Evolutionary conservation across 1,140 invertebrate species (phyloP).

Genomic region (Cydia fagiglandana): DNA sequence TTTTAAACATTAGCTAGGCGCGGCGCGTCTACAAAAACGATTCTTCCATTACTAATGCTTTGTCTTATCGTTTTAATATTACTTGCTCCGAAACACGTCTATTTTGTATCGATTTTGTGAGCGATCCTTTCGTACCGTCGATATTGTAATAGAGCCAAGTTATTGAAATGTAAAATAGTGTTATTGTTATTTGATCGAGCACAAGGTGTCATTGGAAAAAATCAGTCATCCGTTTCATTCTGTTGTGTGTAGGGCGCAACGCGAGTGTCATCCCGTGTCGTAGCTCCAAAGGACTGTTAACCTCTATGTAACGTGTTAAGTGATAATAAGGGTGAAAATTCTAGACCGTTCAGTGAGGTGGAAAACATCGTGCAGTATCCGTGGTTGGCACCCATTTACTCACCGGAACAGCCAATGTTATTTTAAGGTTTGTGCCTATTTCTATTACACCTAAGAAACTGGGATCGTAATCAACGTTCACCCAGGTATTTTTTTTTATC

Average conservation of each 20-base stretch:
- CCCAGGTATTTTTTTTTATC: conserved; percentile 34
- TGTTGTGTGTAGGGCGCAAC: conserved; percentile 50
- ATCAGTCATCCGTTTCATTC: conserved; percentile 68
- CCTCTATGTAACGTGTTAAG: conserved; percentile 38
- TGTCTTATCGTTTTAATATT: conserved; percentile 45
- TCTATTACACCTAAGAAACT: conserved; percentile 34
- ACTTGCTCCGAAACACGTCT: conserved; percentile 35
- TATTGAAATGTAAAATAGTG: conserved; percentile 44
- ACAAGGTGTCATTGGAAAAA: conserved; percentile 65
- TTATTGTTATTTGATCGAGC: conserved; percentile 56
- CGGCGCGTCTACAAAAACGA: conserved; percentile 44
- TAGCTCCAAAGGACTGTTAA: conserved; percentile 35
- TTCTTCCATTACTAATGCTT: conserved; percentile 47
- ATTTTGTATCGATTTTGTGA: conserved; percentile 62
- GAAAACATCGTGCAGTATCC: conserved; percentile 49
- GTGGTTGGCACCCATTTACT: conserved; percentile 56
- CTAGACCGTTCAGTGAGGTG: conserved; percentile 49
- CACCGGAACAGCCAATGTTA: conserved; percentile 72
- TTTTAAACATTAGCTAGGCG: conserved; percentile 37
- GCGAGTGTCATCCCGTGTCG: conserved; percentile 42
- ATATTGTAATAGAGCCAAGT: conserved; percentile 51
- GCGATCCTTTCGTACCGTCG: conserved; percentile 51
- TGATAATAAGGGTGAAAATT: conserved; percentile 50
- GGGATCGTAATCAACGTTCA: conserved; percentile 22
- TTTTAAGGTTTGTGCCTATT: conserved; percentile 66